These are phyloP conservation scores for Pseudochaenichthys georgianus DNA, from an alignment of 2,797 vertebrate genomes.

Conservation along the genomic window DNA sequence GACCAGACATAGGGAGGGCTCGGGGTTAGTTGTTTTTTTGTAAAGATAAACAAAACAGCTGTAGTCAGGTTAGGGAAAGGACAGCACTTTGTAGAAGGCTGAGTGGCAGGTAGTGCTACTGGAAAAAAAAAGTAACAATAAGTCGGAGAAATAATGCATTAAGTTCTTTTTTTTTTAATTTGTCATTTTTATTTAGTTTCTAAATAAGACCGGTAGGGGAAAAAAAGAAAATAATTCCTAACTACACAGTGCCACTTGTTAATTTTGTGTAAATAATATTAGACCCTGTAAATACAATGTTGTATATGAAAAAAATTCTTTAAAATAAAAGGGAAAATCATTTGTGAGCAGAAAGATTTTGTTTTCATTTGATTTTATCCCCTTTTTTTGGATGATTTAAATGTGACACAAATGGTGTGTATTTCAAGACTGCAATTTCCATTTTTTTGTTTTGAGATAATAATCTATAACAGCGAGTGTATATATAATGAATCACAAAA, in stretches of 20 bases:
- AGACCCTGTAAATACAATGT: constrained; percentile 89
- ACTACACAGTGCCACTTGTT: constrained; percentile 88
- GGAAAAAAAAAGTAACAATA: constrained; percentile 37
- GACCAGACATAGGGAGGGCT: constrained; percentile 36
- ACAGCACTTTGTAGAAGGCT: constrained; percentile 84
- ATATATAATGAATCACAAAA: constrained; percentile 73
- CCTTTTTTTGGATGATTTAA: constrained; percentile 54
- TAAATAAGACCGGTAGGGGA: constrained; percentile 76
- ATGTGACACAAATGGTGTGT: constrained; percentile 75
- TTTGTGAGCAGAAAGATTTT: constrained; percentile 82
- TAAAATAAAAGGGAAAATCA: constrained; percentile 87
- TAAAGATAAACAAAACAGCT: constrained; percentile 65
- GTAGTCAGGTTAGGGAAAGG: constrained; percentile 69
- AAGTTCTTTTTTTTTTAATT: constrained; percentile 60
- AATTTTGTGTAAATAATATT: constrained; percentile 88
- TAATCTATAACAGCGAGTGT: constrained; percentile 68
- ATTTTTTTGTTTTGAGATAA: constrained; percentile 61
- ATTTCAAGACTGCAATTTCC: constrained; percentile 63
- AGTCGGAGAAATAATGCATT: constrained; percentile 71
- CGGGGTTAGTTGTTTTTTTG: constrained; percentile 72
- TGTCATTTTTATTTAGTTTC: constrained; percentile 80
- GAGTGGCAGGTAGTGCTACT: constrained; percentile 80
- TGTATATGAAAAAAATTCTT: constrained; percentile 90
- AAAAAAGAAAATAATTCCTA: constrained; percentile 75
- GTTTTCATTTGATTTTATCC: constrained; percentile 63